These are phyloP conservation scores for Hapalemur alaotrensis DNA, from an alignment of 2,797 vertebrate species.

Conservation along the genomic window DNA sequence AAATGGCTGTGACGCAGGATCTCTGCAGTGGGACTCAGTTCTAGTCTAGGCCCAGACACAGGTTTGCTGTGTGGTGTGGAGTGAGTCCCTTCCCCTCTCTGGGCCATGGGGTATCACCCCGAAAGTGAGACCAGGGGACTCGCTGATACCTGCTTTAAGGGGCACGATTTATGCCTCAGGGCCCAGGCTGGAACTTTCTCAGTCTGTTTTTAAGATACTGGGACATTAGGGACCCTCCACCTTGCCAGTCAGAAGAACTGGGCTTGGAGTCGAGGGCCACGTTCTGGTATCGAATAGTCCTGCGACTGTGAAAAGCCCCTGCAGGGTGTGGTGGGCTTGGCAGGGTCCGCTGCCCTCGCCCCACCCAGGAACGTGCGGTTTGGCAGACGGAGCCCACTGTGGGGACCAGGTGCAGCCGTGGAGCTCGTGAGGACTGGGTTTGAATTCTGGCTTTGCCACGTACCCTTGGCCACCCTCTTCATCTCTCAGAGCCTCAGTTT, in stretches of 20 bases:
- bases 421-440: neutral
- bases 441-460: neutral
- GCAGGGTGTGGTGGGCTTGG: neutral
- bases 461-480: neutral
- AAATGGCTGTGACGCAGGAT: neutral
- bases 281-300: neutral
- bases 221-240: neutral
- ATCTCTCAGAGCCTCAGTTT: neutral
- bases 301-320: neutral
- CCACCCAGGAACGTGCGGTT: neutral
- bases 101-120: neutral
- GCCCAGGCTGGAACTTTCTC: neutral
- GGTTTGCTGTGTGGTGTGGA: neutral
- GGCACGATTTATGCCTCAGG: neutral
- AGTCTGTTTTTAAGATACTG: neutral
- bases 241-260: neutral
- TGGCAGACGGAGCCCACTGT: accelerated
- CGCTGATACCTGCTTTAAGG: accelerated
- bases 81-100: neutral
- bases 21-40: neutral
- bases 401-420: accelerated
- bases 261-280: neutral
- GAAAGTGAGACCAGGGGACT: neutral
- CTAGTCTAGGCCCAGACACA: neutral
- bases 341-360: accelerated